Percentiles rank a stretch among this genome's conserved stretches.
Conservation (phyloP, 2,888 invertebrate genomes). For the Conomelus anceps region DNA sequence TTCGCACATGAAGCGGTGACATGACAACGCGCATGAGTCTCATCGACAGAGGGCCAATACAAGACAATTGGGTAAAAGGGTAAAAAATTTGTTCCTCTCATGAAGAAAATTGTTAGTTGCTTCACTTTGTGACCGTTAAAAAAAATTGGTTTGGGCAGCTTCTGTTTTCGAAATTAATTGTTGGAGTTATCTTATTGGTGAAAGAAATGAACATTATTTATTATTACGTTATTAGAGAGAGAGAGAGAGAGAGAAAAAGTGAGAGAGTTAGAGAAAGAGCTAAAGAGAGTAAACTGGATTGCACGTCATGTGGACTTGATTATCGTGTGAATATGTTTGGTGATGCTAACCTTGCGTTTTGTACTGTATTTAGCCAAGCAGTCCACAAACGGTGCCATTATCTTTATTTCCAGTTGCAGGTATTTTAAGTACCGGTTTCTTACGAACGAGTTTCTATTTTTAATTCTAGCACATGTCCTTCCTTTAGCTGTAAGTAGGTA, state of each 20-base stretch:
- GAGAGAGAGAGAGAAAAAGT: no score
- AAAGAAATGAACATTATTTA: not conserved
- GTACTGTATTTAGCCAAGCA: not conserved
- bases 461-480: not conserved
- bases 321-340: not conserved
- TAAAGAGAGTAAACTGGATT: no score
- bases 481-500: not conserved
- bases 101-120: not conserved
- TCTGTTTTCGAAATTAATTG: no score
- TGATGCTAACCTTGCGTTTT: not conserved
- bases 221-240: no score
- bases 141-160: not conserved
- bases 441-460: not conserved
- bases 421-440: not conserved
- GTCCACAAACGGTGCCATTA: not conserved
- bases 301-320: not conserved
- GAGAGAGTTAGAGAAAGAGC: no score
- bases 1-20: no score
- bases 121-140: not conserved
- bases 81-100: not conserved
- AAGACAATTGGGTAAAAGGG: no score
- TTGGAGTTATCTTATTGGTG: no score
- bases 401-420: not conserved
- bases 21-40: no score
- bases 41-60: no score